These are phyloP conservation scores for Hapalemur alaotrensis DNA, from an alignment of 2,797 vertebrate species.

Conservation along the genomic window DNA sequence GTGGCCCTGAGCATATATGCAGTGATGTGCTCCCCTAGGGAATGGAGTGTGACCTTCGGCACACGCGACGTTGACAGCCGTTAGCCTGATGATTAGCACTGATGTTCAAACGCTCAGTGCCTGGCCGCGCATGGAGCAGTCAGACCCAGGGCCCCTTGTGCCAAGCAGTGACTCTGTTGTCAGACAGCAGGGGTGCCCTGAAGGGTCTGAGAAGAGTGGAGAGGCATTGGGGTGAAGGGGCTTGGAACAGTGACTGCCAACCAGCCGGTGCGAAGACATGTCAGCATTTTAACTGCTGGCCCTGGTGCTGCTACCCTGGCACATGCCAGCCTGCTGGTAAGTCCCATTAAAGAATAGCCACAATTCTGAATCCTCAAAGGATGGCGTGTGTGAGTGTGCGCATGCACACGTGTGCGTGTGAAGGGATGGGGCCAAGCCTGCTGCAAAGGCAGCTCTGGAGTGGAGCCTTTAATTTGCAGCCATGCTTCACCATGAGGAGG, in stretches of 20 bases:
- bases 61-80: neutral
- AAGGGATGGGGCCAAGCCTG: neutral
- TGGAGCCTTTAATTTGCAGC: neutral
- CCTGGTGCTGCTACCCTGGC: rapidly evolving
- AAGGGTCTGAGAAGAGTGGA: neutral
- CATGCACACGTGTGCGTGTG: neutral
- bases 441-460: neutral
- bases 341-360: neutral
- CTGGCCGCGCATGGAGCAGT: neutral
- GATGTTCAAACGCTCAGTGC: neutral
- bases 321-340: neutral
- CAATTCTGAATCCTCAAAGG: neutral
- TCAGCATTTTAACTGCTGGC: neutral
- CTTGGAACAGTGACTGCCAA: neutral
- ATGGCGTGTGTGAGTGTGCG: no score
- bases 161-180: neutral
- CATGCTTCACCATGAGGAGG: neutral
- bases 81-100: neutral
- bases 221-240: neutral
- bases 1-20: neutral
- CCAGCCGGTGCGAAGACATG: neutral
- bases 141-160: neutral
- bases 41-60: neutral
- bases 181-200: neutral
- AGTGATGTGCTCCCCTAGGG: rapidly evolving